These are phyloP conservation scores for Molothrus ater DNA, from an alignment of 2,797 vertebrate genomes.

Conservation along the genomic window DNA sequence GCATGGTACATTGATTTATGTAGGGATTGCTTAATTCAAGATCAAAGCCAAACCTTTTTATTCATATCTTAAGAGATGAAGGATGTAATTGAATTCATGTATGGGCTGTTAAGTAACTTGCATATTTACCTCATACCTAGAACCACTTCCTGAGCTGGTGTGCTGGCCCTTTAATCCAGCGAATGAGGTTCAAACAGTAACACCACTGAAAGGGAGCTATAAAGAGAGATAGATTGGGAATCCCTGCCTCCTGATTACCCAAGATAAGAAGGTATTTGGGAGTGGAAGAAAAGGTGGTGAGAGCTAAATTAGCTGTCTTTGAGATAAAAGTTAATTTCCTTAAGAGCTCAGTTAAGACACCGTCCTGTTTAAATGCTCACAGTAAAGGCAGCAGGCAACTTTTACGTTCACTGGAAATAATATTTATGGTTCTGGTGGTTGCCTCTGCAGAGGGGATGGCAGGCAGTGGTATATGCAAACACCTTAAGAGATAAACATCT, in stretches of 20 bases:
- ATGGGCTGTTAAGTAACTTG: slow-evolving; percentile 66
- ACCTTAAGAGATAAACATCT: slow-evolving; percentile 37
- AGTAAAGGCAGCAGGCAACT: slow-evolving; percentile 18
- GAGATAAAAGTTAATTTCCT: slow-evolving; percentile 56
- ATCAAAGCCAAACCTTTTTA: slow-evolving; percentile 70
- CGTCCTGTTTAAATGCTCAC: neutral
- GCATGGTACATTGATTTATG: slow-evolving; percentile 51
- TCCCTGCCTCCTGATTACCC: slow-evolving; percentile 69
- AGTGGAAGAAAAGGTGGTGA: slow-evolving; percentile 50
- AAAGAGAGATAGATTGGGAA: slow-evolving; percentile 46
- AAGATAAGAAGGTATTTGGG: slow-evolving; percentile 67
- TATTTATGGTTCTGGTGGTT: slow-evolving; percentile 28
- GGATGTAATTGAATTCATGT: slow-evolving; percentile 68
- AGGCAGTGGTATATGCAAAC: slow-evolving; percentile 23
- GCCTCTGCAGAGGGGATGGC: neutral
- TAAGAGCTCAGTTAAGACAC: neutral
- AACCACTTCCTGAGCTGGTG: slow-evolving; percentile 51
- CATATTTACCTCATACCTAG: slow-evolving; percentile 62
- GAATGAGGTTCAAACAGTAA: slow-evolving; percentile 65
- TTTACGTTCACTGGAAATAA: neutral
- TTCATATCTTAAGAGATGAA: slow-evolving; percentile 67
- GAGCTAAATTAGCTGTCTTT: slow-evolving; percentile 53
- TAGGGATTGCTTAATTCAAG: slow-evolving; percentile 64
- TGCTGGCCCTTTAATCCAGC: slow-evolving; percentile 33
- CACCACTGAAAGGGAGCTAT: slow-evolving; percentile 45